Base-by-base conservation (phyloP, 2,888 invertebrate genomes). In the Torymus texanus region DNA sequence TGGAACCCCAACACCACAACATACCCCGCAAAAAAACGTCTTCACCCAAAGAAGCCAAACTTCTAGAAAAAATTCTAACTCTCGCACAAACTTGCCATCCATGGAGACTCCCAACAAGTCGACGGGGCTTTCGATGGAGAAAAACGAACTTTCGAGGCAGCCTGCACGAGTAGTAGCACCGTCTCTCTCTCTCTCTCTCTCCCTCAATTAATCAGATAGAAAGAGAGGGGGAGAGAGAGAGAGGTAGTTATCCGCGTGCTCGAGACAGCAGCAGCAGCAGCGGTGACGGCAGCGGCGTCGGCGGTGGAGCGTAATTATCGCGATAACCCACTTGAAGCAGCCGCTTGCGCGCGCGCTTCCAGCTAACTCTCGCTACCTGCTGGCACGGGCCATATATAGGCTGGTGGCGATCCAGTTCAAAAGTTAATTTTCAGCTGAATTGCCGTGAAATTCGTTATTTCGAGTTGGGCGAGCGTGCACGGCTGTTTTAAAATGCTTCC, bases 281-380 rank as follows among this genome's bases (percentile, higher is more conserved):
- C 70, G 10, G 41, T 8, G 10, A 2, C 2, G 21, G 58, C n/a
- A 53, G 62, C 53, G 61, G 2, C 29, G 29, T 3, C 29, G 29
- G 41, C 41, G 41, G 41, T 41, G n/a, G 59, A 55, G 72, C 75
- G 74, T 80, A 82, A 82, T 82, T 82, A 81, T 82, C 80, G 74
- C 76, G 82, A 82, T 81, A 82, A 78, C 80, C 82, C 80, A 82
- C 82, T 81, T 78, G 78, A 81, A 82, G 58, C 41, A 8, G 41
- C 41, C 41, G 41, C 65, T n/a, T 21, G 21, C 56, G 63, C 10
- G 41, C 41, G 41, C 5, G 41, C 65, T n/a, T 41, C 41, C 50
- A 55, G 2, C 58, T 63, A 72, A 62, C 73, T 74, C 74, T 41
- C 5, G 41, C 41, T 41, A 41, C 8, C 8, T 41, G 56, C 41